Percentiles rank a stretch among this genome's conserved stretches.
These are phyloP conservation scores for Scotopteryx bipunctaria DNA, from an alignment of 2,888 invertebrate species.

Conservation along the genomic window DNA sequence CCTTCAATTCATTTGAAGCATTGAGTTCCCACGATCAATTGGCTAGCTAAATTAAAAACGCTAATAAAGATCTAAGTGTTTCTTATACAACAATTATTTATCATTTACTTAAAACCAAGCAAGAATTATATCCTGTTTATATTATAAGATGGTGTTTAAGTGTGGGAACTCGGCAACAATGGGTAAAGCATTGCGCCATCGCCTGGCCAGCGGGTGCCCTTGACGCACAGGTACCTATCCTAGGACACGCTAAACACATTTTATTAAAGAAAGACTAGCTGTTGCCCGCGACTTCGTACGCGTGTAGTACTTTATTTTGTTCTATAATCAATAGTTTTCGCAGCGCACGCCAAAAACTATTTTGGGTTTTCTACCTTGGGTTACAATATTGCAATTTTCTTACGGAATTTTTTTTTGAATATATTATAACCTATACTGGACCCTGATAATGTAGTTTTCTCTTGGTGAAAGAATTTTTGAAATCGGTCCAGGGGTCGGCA, in stretches of 20 bases:
- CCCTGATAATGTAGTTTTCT: too few relatives aligned
- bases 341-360: too few relatives aligned
- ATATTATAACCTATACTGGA: too few relatives aligned
- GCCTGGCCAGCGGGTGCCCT: conserved; percentile 33
- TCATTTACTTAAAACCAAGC: conserved; percentile 45
- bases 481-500: too few relatives aligned
- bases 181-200: conserved; percentile 30
- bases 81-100: conserved; percentile 37
- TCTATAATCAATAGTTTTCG: too few relatives aligned
- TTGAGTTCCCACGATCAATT: conserved; percentile 17
- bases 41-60: conserved; percentile 12
- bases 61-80: conserved; percentile 20
- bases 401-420: too few relatives aligned
- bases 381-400: too few relatives aligned
- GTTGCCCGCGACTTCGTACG: too few relatives aligned
- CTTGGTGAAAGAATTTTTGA: too few relatives aligned
- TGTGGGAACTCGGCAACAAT: conserved; percentile 45
- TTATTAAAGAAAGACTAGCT: not conserved
- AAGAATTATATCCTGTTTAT: conserved; percentile 36
- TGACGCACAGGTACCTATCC: conserved; percentile 33
- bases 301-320: too few relatives aligned
- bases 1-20: not conserved
- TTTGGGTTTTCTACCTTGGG: too few relatives aligned
- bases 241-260: conserved; percentile 17
- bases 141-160: conserved; percentile 27